phyloP scores from a whole-genome alignment of 2,888 invertebrate genomes.

The Eugnorisma glareosa region DNA sequence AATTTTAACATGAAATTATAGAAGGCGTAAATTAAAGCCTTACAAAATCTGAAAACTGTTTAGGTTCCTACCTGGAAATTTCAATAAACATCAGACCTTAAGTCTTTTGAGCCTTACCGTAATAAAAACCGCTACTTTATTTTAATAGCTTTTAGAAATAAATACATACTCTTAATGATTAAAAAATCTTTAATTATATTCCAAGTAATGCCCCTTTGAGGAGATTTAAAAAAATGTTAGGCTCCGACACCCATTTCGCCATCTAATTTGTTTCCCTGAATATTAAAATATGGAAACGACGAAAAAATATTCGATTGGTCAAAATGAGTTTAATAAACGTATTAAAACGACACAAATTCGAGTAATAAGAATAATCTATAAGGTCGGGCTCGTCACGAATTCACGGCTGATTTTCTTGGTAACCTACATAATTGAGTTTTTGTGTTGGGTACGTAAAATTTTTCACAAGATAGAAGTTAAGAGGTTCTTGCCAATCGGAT shows the following conservation, averaged over 20 bases:
- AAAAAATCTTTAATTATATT: constrained; percentile 21
- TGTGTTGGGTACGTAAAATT: constrained; percentile 8
- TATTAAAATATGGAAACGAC: constrained; percentile 53
- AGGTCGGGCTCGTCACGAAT: constrained; percentile 19
- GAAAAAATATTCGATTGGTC: constrained; percentile 45
- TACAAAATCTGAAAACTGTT: constrained; percentile 2
- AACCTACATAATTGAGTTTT: constrained; percentile 44
- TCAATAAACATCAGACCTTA: background rate
- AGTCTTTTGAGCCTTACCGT: background rate
- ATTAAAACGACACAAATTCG: constrained; percentile 47
- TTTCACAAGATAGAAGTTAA: constrained; percentile 30
- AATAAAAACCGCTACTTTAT: constrained; percentile 3
- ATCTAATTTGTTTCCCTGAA: constrained; percentile 51
- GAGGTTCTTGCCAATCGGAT: constrained; percentile 12
- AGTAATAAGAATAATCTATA: constrained; percentile 34
- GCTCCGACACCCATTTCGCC: constrained; percentile 26
- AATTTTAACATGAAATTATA: background rate
- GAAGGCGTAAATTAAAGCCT: background rate
- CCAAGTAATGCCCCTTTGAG: constrained; percentile 7
- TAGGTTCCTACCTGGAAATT: background rate
- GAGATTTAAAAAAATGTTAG: constrained; percentile 40
- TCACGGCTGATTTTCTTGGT: constrained; percentile 33
- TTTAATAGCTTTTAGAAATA: constrained; percentile 6
- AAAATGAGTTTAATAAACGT: constrained; percentile 41
- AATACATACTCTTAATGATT: constrained; percentile 12